A percentile compares a stretch with the other conserved stretches of the same genome.
These are phyloP conservation scores for Athalia circularis DNA, from an alignment of 2,888 invertebrate genomes.

Conservation along the genomic window DNA sequence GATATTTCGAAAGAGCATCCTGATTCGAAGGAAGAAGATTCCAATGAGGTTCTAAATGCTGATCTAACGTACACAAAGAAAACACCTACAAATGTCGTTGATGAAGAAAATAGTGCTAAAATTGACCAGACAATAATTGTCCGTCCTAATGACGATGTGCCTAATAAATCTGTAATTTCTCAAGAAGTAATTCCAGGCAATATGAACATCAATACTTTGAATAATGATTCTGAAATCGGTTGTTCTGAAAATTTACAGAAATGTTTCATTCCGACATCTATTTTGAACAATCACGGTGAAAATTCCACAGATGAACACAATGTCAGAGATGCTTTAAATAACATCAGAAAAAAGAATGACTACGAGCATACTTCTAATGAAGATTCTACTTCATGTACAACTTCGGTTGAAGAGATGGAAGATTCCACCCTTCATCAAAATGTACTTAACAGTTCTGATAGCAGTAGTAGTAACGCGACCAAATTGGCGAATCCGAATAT, in stretches of 20 bases:
- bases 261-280: not conserved
- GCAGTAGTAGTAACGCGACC: not conserved
- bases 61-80: not conserved
- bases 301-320: conserved; percentile 7
- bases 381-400: not conserved
- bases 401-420: not conserved
- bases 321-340: conserved; percentile 8
- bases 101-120: conserved; percentile 13
- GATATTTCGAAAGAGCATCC: not conserved
- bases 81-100: not conserved
- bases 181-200: not conserved
- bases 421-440: conserved; percentile 3
- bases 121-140: not conserved
- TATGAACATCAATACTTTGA: not conserved
- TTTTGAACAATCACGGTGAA: not conserved
- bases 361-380: not conserved
- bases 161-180: not conserved
- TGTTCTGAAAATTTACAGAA: not conserved
- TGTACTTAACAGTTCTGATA: conserved; percentile 22
- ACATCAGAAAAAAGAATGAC: not conserved
- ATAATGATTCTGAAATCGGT: not conserved
- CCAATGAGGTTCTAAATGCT: not conserved
- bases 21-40: not conserved
- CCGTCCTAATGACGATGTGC: not conserved
- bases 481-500: not conserved